These are phyloP conservation scores for Drosophila prolongata DNA, from an alignment of 2,888 invertebrate genomes.

Conservation along the genomic window DNA sequence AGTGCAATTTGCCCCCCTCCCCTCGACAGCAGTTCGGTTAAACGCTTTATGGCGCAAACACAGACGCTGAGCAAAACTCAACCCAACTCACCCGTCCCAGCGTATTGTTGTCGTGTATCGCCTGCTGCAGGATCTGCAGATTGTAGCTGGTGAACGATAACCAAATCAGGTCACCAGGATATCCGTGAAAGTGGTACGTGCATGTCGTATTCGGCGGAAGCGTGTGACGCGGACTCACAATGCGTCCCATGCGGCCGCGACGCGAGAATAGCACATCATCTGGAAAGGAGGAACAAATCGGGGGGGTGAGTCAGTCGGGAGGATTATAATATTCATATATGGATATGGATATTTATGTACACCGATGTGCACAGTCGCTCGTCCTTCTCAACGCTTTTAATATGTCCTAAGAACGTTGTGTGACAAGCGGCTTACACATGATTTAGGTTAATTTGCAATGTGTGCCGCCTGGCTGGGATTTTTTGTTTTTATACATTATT, in stretches of 20 bases:
- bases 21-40: conserved; percentile 18
- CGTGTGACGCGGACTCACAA: conserved; percentile 93
- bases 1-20: conserved; percentile 9
- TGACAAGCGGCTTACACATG: conserved; percentile 76
- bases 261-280: conserved; percentile 85
- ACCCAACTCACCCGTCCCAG: conserved; percentile 83
- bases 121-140: conserved; percentile 89
- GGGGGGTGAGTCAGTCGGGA: conserved; percentile 10
- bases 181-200: conserved; percentile 93
- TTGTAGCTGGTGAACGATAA: conserved; percentile 94
- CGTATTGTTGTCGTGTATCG: conserved; percentile 86
- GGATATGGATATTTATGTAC: conserved; percentile 30
- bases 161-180: conserved; percentile 93
- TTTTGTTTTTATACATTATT: conserved; percentile 9
- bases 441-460: conserved; percentile 77
- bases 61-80: conserved; percentile 22
- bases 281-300: conserved; percentile 66
- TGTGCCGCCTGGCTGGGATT: conserved; percentile 16
- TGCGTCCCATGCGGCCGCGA: conserved; percentile 89
- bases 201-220: conserved; percentile 94
- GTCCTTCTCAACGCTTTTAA: conserved; percentile 53
- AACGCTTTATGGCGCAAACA: conserved; percentile 34
- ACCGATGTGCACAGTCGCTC: conserved; percentile 5
- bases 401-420: conserved; percentile 71
- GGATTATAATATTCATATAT: conserved; percentile 36